A percentile compares a stretch with the other conserved stretches of the same genome.
Conservation (phyloP, 1,140 invertebrate genomes). For the Thaumatotibia leucotreta region DNA sequence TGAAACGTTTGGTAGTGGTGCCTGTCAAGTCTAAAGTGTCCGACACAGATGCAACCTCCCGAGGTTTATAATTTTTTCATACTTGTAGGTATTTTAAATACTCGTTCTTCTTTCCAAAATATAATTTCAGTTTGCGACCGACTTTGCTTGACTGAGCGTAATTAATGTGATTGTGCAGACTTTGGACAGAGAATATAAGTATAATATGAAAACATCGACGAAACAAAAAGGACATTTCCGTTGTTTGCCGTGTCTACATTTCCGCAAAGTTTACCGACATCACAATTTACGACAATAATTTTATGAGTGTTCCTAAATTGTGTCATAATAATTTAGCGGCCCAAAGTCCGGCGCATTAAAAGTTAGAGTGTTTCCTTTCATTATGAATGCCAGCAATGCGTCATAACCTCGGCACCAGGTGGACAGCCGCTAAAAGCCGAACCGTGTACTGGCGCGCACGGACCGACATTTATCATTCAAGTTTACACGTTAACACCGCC, state of each 20-base stretch:
- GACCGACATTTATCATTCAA: slow-evolving; percentile 36
- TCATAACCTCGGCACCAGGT: slow-evolving; percentile 16
- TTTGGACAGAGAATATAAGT: too few relatives aligned
- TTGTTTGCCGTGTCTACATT: neutral
- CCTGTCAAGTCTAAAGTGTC: too few relatives aligned
- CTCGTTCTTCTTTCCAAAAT: too few relatives aligned
- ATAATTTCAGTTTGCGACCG: too few relatives aligned
- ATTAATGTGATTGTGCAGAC: too few relatives aligned
- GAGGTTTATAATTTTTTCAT: too few relatives aligned
- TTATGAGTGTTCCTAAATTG: neutral
- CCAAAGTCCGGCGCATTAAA: slow-evolving; percentile 11
- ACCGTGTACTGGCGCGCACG: slow-evolving; percentile 26
- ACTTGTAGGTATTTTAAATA: too few relatives aligned
- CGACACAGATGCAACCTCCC: too few relatives aligned
- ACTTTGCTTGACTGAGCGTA: too few relatives aligned
- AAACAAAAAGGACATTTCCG: too few relatives aligned
- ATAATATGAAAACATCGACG: too few relatives aligned
- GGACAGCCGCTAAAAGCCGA: slow-evolving; percentile 34
- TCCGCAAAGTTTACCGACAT: neutral
- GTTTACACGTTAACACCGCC: slow-evolving; percentile 21
- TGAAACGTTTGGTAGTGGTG: too few relatives aligned
- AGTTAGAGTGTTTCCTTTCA: slow-evolving; percentile 18
- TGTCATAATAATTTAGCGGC: slow-evolving; percentile 9
- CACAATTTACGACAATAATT: neutral
- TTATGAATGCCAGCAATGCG: slow-evolving; percentile 6